Evolutionary conservation across 1,140 invertebrate species (phyloP).

Genomic region (Caenorhabditis tropicalis): DNA sequence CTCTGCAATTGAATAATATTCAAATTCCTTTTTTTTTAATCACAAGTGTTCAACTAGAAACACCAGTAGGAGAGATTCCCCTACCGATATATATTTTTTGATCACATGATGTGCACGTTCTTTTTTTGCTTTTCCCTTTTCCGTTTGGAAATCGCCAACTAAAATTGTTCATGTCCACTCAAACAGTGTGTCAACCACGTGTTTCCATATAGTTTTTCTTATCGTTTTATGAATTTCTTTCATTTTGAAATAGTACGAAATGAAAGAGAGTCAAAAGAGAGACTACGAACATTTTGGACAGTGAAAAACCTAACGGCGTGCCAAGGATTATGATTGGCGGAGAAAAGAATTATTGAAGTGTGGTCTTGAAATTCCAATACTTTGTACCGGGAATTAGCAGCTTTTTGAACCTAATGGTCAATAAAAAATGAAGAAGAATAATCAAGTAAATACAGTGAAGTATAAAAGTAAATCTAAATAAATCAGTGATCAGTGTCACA

Average conservation of each 20-base stretch:
- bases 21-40: too few relatives aligned
- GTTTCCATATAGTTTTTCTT: neutral
- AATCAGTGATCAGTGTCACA: too few relatives aligned
- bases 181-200: neutral
- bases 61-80: too few relatives aligned
- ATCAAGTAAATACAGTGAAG: neutral
- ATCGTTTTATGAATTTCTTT: neutral
- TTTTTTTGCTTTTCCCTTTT: neutral
- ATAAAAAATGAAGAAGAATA: neutral
- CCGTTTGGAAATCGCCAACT: neutral
- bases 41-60: too few relatives aligned
- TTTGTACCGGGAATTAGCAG: neutral
- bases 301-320: neutral
- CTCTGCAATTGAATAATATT: neutral
- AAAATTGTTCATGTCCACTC: neutral
- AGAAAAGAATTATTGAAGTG: neutral
- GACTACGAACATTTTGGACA: slow-evolving; percentile 2
- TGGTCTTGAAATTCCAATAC: neutral
- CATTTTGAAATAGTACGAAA: neutral
- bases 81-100: too few relatives aligned
- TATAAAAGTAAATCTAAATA: too few relatives aligned
- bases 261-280: neutral
- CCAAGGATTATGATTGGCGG: neutral
- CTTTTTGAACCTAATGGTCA: slow-evolving; percentile 11
- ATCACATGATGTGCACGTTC: slow-evolving; percentile 1